Base-by-base conservation (phyloP, 1,140 invertebrate genomes). In the Drosophila tani region DNA sequence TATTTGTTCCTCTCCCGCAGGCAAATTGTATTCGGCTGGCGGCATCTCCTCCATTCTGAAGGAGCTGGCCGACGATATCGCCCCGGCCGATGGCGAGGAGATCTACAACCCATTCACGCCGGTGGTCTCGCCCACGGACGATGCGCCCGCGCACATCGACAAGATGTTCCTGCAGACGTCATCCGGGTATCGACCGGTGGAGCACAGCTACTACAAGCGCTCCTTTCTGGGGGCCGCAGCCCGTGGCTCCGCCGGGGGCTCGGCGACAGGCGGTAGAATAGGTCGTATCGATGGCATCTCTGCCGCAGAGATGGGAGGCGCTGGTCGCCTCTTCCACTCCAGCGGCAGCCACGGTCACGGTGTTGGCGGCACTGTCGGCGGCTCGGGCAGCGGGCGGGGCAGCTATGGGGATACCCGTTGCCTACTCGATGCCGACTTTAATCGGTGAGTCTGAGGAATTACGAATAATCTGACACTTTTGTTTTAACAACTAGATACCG, bases 41-140 rank as follows among this genome's bases (percentile, higher is more conserved):
- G 92, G 92, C 7, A 73, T 93, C 47, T 88, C 92, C 40, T 92
- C 91, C 29, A 92, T 93, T 59, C 60, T 93, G 27, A 92, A 92
- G 64, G 92, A 93, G 63, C 80, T 93, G 68, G 87, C 91, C 62
- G 92, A 93, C 57, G 92, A 93, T 76, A 93, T 93, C 50, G 78
- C 92, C 38, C 91, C 92, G 24, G 78, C 75, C 11, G 90, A 93
- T 40, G 92, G 90, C 49, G 87, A 92, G 70, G 92, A 93, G 76
- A 93, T 93, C 79, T 93, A 93, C 76, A 93, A 93, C 84, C 92
- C 92, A 74, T 93, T 93, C 77, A 93, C 92, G 68, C 92, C 92
- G 62, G 92, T 93, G 53, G 91, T 93, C 66, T 93, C 92, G 57
- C 92, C 92, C 76, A 92, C 91, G 17, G 92, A 93, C 59, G 92